These are phyloP conservation scores for Prosapia bicincta DNA, from an alignment of 2,888 invertebrate genomes.

Conservation along the genomic window DNA sequence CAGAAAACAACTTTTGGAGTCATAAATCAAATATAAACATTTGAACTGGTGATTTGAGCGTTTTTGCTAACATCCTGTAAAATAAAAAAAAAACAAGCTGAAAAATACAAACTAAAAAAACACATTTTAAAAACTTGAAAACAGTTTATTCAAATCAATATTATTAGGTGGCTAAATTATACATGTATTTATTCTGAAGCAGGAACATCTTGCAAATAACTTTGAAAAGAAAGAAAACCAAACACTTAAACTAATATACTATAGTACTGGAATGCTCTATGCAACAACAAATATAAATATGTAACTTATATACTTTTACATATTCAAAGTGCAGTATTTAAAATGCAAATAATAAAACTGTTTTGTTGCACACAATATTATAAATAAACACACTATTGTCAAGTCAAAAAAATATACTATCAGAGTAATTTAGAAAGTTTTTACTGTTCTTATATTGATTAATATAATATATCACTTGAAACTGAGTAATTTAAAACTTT, in stretches of 20 bases:
- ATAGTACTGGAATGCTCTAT: neutral
- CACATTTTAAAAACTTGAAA: neutral
- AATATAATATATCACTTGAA: no score
- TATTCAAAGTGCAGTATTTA: neutral
- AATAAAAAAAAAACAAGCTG: no score
- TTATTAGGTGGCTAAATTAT: neutral
- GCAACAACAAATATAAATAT: neutral
- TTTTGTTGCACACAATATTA: neutral
- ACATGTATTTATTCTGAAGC: neutral
- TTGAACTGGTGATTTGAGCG: no score
- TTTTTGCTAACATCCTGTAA: no score
- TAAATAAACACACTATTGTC: neutral
- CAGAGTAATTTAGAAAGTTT: no score
- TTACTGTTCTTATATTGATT: no score
- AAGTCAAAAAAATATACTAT: neutral
- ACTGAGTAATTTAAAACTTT: no score
- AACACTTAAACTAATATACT: neutral
- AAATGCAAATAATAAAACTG: neutral
- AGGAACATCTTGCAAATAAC: neutral
- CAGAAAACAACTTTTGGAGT: no score
- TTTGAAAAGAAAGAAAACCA: neutral
- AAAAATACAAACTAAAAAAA: no score
- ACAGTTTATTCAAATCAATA: neutral
- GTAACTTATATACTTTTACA: neutral
- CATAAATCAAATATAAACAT: no score